Evolutionary conservation across 2,797 vertebrate species (phyloP).

Genomic region (Myiotriccus ornatus): DNA sequence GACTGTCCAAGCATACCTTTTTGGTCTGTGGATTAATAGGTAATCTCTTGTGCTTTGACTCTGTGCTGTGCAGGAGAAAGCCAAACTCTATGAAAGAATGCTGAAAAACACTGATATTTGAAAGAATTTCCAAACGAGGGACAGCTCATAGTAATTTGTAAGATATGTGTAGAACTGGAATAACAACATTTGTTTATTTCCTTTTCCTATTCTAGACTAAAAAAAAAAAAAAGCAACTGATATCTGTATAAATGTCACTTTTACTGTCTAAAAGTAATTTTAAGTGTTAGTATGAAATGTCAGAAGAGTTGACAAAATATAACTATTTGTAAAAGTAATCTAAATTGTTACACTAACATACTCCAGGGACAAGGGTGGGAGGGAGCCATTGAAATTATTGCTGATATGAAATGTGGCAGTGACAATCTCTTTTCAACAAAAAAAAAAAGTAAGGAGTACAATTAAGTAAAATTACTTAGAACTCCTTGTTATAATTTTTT

Average conservation of each 20-base stretch:
- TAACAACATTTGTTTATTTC: slow-evolving; percentile 56
- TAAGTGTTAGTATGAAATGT: slow-evolving; percentile 63
- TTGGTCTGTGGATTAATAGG: slow-evolving; percentile 27
- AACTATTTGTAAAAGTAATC: slow-evolving; percentile 60
- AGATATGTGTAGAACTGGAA: slow-evolving; percentile 57
- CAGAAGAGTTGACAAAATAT: slow-evolving; percentile 61
- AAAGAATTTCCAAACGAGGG: slow-evolving; percentile 38
- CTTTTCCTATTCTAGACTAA: slow-evolving; percentile 59
- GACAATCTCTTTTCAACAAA: slow-evolving; percentile 65
- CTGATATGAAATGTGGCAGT: slow-evolving; percentile 43
- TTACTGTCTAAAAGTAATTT: slow-evolving; percentile 61
- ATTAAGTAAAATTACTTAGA: slow-evolving; percentile 3
- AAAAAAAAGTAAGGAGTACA: background rate
- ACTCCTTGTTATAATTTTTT: background rate
- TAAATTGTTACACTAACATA: slow-evolving; percentile 38
- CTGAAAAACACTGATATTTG: slow-evolving; percentile 28
- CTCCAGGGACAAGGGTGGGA: slow-evolving; percentile 5
- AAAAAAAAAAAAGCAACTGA: background rate
- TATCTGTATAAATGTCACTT: slow-evolving; percentile 64
- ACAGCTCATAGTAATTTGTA: slow-evolving; percentile 47
- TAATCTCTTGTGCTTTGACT: slow-evolving; percentile 33
- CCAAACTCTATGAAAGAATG: slow-evolving; percentile 7
- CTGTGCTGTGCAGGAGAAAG: slow-evolving; percentile 10
- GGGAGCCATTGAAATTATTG: slow-evolving; percentile 17
- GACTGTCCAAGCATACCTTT: slow-evolving; percentile 26